Evolutionary conservation across 1,140 invertebrate species (phyloP), one percentile per base, ranked within the genome.

Genomic region (Cotesia chilonis): DNA sequence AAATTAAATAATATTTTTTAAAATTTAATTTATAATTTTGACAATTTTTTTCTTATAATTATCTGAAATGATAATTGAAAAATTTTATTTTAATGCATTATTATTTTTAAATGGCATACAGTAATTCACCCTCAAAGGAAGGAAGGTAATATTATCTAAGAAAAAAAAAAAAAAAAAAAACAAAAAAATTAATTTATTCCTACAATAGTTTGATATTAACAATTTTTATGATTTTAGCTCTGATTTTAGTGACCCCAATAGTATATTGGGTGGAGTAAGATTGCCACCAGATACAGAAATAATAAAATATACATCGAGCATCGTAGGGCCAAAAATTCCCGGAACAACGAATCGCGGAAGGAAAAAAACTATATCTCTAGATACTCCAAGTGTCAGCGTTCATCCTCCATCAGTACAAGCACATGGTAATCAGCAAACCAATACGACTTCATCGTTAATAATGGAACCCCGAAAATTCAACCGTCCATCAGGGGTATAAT

Each of bases 241-340:
- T 28, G 60, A 76, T 85, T 88, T 41, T 83, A 94, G 92, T 86
- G 93, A 94, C 86, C 91, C 92, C 73, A 90, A 92, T 75, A 92
- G 93, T 80, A 91, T 94, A 82, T 86, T 94, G 78, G 93, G 93
- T 52, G 92, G 92, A 57, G 93, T 95, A 47, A 89, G 94, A 47
- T 84, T 95, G 75, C 94, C 94, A 74, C 93, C 94, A n/a, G 94
- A 95, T 79, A 95, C 94, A 12, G 94, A 95, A 87, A 95, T 95
- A 70, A 95, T 95, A 79, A 95, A 95, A 83, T 95, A 95, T 81
- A 95, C 94, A 64, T 95, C 93, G 71, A 94, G 93, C 64, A 91
- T 94, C 73, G 92, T 94, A 70, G 93, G 94, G 57, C 93, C 94
- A 57, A 94, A 94, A 89, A 88, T 93, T 66, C 92, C 93, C 14